Evolutionary conservation across 2,113 vertebrate genomes (phyloP), one percentile per base, ranked within the genome.

Genomic region (Montifringilla adamsi): DNA sequence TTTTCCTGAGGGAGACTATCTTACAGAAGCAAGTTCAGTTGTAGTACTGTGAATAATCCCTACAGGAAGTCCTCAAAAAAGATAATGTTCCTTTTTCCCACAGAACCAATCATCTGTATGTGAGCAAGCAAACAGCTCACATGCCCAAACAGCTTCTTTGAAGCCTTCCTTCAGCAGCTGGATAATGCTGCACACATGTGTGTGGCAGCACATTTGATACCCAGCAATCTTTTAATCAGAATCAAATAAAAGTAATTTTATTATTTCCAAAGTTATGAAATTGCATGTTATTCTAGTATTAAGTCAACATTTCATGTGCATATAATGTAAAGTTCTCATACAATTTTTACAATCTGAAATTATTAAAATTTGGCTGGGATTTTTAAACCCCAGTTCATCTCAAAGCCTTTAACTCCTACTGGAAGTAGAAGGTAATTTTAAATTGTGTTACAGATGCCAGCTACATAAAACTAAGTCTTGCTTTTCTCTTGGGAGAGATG

Each of bases 401-500:
- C 43, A 74, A 87, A 76, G 33, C 13, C 43, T 70, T 35, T 33
- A 59, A 68, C 37, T 43, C 18, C 37, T 64, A 15, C 39, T 85
- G 44, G n/a, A n/a, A 92, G 84, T 2, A 90, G 15, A 17, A 89
- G 9, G 23, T 15, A 33, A 72, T 82, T 87, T 90, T 37, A 70
- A 88, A 43, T 8, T 41, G 14, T 33, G 33, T 80, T 90, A 91
- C 41, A 66, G 43, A 74, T 79, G 30, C 43, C 50, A 89, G 66
- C 22, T 70, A 67, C 41, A 41, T 49, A 87, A 89, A 86, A 77
- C 21, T 11, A 88, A 62, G 10, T 62, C 70, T 84, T 58, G 17
- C 44, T 91, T 88, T 76, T 83, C 85, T 69, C 74, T 85, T 73
- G 78, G 41, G 49, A 94, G 47, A 91, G 85, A 93, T 55, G 46